Evolutionary conservation across 2,888 invertebrate species (phyloP).

Genomic region (Cheilosia variabilis): DNA sequence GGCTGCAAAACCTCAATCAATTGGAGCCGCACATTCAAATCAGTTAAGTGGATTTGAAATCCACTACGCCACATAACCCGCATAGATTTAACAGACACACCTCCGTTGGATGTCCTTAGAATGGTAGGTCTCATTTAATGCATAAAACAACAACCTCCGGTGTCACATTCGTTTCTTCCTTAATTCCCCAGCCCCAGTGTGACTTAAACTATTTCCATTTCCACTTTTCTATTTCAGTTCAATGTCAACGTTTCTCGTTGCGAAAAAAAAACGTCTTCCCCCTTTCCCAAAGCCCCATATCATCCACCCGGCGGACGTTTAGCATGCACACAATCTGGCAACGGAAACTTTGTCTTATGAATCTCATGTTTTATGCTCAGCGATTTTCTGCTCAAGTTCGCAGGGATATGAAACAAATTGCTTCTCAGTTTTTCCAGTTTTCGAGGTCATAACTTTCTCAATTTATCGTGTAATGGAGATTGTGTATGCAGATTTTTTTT

Average conservation of each 20-base stretch:
- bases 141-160: background rate
- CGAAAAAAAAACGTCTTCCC: background rate
- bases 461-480: constrained; percentile 72
- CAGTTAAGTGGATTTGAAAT: background rate
- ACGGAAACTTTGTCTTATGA: constrained; percentile 60
- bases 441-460: constrained; percentile 75
- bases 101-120: background rate
- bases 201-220: constrained; percentile 1
- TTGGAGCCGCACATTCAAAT: background rate
- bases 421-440: constrained; percentile 62
- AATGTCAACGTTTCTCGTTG: constrained; percentile 44
- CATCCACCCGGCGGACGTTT: background rate
- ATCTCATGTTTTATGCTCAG: constrained; percentile 72
- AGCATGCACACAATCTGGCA: constrained; percentile 41
- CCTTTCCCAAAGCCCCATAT: constrained; percentile 1
- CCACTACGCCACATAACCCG: background rate
- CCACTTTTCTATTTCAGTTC: constrained; percentile 35
- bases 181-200: background rate
- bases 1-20: background rate
- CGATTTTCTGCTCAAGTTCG: constrained; percentile 65
- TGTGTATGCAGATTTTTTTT: constrained; percentile 56
- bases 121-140: background rate
- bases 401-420: constrained; percentile 68
- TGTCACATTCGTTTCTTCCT: background rate
- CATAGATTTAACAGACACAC: background rate